A percentile compares a stretch with the other conserved stretches of the same genome.
Conservation (phyloP, 64 coral and sea anemone genomes). For the Catalaphyllia jardinei region DNA sequence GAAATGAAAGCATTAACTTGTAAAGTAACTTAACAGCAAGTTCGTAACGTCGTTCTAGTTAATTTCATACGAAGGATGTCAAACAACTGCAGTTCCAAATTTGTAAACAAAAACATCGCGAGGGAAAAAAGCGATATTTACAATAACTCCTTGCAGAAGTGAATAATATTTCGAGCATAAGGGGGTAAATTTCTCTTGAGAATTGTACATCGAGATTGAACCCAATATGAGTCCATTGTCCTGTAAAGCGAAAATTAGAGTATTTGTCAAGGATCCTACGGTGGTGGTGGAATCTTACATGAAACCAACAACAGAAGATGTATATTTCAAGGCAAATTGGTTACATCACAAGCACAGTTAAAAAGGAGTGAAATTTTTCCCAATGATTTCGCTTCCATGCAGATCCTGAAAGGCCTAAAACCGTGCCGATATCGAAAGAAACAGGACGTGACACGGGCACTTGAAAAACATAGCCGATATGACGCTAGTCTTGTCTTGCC, state of each 20-base stretch:
- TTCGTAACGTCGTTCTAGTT: background rate
- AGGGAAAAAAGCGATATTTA: background rate
- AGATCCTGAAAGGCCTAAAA: background rate
- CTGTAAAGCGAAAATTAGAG: background rate
- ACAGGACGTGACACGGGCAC: constrained; percentile 40
- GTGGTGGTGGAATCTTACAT: background rate
- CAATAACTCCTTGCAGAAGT: background rate
- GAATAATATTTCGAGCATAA: background rate
- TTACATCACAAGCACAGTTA: background rate
- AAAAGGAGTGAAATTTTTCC: background rate
- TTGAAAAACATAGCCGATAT: constrained; percentile 16
- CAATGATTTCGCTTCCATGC: constrained; percentile 2
- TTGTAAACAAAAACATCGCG: constrained; percentile 47
- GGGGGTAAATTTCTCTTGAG: background rate
- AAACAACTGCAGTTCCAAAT: constrained; percentile 22
- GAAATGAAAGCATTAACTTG: background rate
- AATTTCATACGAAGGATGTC: constrained; percentile 2
- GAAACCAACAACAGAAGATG: constrained; percentile 2
- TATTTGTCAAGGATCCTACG: background rate
- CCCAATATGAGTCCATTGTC: constrained; percentile 1
- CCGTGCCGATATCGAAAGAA: constrained; percentile 27
- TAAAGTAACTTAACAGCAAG: background rate
- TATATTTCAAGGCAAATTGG: constrained; percentile 26
- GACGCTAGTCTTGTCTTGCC: constrained; percentile 20
- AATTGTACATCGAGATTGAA: background rate